Evolutionary conservation across 2,888 invertebrate species (phyloP), one percentile per base, ranked within the genome.

Genomic region (Lasioglossum marginatum): DNA sequence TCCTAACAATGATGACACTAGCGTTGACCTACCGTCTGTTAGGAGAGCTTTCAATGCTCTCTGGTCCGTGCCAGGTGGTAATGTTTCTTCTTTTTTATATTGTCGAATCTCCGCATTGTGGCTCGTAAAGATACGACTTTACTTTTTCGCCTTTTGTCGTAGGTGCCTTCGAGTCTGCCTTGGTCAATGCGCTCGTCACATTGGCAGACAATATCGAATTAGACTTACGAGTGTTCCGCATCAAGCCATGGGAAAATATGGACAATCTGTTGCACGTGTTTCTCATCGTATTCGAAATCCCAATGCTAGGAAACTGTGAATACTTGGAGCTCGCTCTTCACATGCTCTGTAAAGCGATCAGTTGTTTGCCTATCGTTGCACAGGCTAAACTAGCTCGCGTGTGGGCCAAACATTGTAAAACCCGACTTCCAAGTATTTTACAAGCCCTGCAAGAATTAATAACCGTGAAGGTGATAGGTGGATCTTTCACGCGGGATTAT

Each of bases 401-500:
- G 23, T 98, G 98, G 98, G 97, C 98, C 0, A 96, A 96, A 66
- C 96, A 97, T 90, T 97, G 97, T 92, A 96, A 96, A 89, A 91
- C 94, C 23, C 95, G 96, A 82, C 95, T 98, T 72, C 96, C 97
- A 40, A 96, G 96, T 89, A 96, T 98, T 76, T 94, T 98, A 83
- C 97, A 98, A 93, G 97, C 97, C 40, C 96, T 99, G 31, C 99
- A 99, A 93, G 98, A 99, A 94, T 96, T 99, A 71, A 98, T 99
- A 88, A 98, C 98, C 0, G 96, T 98, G 34, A 97, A 97, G 93
- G 95, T 98, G 16, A 97, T 98, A 85, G 97, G 97, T 66, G 97
- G 97, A 4, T 97, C 97, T 87, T 97, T 97, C 94, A 96, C 96
- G 45, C 95, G 97, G 73, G 97, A 97, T 92, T 97, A 97, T 92